Conservation (phyloP, 30 jellyfish, hydroid and myxozoan species). For the Aurelia sp. region DNA sequence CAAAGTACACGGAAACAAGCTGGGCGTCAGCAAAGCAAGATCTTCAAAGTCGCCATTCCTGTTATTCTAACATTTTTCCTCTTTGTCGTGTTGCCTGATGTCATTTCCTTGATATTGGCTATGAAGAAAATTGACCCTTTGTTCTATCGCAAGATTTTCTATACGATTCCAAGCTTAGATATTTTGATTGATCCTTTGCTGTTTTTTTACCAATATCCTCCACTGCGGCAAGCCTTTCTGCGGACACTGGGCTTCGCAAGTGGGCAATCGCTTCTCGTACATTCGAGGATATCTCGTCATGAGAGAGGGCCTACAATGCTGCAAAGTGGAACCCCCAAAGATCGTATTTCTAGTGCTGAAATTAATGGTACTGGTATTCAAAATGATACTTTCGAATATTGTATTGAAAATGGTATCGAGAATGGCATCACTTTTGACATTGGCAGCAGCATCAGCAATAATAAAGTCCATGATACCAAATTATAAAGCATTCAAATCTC, state of each 20-base stretch:
- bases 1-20: too few relatives aligned
- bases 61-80: slow-evolving; percentile 23
- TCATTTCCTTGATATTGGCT: slow-evolving; percentile 18
- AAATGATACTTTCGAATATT: too few relatives aligned
- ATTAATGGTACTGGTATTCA: too few relatives aligned
- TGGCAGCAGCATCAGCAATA: too few relatives aligned
- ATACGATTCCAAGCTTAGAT: slow-evolving; percentile 39
- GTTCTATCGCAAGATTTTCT: slow-evolving; percentile 31
- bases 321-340: too few relatives aligned
- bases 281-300: too few relatives aligned
- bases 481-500: too few relatives aligned
- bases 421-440: too few relatives aligned
- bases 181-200: slow-evolving; percentile 44
- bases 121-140: slow-evolving; percentile 35
- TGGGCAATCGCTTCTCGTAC: neutral
- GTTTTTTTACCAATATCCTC: slow-evolving; percentile 48
- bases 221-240: slow-evolving; percentile 8
- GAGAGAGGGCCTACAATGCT: too few relatives aligned
- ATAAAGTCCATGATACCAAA: too few relatives aligned
- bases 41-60: slow-evolving; percentile 49
- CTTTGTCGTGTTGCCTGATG: slow-evolving; percentile 44
- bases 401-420: too few relatives aligned
- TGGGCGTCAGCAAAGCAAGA: neutral
- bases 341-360: too few relatives aligned
- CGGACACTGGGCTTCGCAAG: neutral